A percentile compares a stretch with the other conserved stretches of the same genome.
Conservation (phyloP, 2,113 vertebrate genomes). For the Stigmatopora argus region DNA sequence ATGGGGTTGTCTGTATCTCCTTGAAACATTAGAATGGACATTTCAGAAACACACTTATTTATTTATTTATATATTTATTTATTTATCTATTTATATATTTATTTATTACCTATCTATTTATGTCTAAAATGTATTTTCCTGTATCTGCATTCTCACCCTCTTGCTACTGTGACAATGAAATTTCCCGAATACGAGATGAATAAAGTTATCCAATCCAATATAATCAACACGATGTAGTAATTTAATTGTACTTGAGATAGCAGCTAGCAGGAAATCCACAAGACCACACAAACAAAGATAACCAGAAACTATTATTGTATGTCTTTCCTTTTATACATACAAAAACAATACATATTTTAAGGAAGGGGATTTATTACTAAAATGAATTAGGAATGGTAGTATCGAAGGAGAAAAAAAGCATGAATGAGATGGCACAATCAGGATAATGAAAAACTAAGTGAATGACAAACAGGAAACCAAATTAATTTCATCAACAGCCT, state of each 20-base stretch:
- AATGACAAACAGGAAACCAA: conserved; percentile 1
- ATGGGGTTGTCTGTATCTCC: conserved; percentile 22
- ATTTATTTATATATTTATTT: no score
- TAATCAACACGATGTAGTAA: conserved; percentile 65
- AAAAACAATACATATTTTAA: background rate
- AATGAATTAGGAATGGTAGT: background rate
- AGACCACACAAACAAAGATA: conserved; percentile 5
- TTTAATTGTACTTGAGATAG: conserved; percentile 53
- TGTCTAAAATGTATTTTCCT: no score
- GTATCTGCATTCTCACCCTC: no score
- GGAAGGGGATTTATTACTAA: background rate
- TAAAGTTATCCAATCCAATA: no score
- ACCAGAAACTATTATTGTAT: background rate
- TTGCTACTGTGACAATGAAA: no score
- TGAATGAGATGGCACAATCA: background rate
- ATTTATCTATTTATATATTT: no score
- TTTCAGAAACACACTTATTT: no score
- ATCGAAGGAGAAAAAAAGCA: conserved; percentile 2
- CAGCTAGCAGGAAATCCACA: conserved; percentile 20
- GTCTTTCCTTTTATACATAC: background rate
- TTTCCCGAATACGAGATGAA: no score
- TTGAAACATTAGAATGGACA: conserved; percentile 42
- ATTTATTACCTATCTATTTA: no score
- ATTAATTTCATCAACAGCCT: background rate
- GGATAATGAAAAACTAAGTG: background rate